Evolutionary conservation across 2,888 invertebrate species (phyloP).

Genomic region (Agonopterix subpropinquella): DNA sequence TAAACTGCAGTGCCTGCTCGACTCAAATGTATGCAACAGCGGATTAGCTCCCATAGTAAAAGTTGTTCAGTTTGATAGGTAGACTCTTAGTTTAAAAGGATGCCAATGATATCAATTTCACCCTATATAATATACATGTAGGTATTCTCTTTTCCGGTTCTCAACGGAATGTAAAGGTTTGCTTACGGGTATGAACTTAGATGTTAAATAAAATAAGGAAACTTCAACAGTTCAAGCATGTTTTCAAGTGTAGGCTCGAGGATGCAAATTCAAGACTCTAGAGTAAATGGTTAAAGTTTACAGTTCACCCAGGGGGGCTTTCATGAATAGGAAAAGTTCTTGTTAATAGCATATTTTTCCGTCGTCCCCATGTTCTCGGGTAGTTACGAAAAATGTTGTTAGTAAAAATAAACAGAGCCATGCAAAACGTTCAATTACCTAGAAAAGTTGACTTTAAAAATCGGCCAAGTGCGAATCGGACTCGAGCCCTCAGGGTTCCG

Average conservation of each 20-base stretch:
- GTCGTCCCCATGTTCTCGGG: conserved; percentile 17
- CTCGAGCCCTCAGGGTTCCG: too few relatives aligned
- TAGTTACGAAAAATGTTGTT: conserved; percentile 2
- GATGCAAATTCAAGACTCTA: conserved; percentile 29
- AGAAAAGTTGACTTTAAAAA: conserved; percentile 9
- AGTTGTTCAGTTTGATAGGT: too few relatives aligned
- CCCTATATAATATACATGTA: too few relatives aligned
- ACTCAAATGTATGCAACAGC: too few relatives aligned
- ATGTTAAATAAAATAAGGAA: not conserved
- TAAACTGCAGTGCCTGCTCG: too few relatives aligned
- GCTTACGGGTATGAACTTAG: too few relatives aligned
- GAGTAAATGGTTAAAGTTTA: conserved; percentile 27
- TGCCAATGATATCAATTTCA: too few relatives aligned
- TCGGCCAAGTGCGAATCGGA: not conserved
- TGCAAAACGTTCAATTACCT: conserved; percentile 5
- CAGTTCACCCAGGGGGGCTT: conserved; percentile 27
- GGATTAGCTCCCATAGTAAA: too few relatives aligned
- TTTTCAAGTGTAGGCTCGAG: conserved; percentile 25
- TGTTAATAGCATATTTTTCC: conserved; percentile 37
- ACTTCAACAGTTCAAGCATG: conserved; percentile 20
- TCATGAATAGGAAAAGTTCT: conserved; percentile 40
- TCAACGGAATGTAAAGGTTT: too few relatives aligned
- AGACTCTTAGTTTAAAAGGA: too few relatives aligned
- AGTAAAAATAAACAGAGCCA: not conserved
- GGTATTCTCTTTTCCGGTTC: too few relatives aligned